Base-by-base conservation (phyloP, 2,888 invertebrate genomes). In the Diarsia dahlii region DNA sequence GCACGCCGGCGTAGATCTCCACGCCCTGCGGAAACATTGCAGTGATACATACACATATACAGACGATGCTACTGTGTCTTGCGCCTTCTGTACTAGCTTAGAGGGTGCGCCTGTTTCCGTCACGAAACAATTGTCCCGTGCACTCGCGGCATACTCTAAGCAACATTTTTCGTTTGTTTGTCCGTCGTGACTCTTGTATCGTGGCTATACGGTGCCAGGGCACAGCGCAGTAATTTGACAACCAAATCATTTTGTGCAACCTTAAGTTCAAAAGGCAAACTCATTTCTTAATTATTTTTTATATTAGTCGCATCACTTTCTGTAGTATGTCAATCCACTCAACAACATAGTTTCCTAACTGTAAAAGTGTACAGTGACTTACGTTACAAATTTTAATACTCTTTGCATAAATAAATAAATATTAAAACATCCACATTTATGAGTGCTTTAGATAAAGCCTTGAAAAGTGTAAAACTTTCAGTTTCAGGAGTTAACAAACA, bases 1-100 rank as follows among this genome's bases (percentile, higher is more conserved):
- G 97, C 0, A 98, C 98, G 10, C 99, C 99, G 18, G 99, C 99
- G 90, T 98, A 99, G 78, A 99, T 98, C 84, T 97, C 97, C 0
- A 98, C 97, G 85, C 97, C 97, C 99, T 98, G 91, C 0, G 74
- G 34, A 34, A 6, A 9, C 3, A 0, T 28, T 45, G 6, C 18
- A 23, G 12, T 39, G 8, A 8, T 69, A 60, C 9, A 66, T 45
- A 18, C 15, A 20, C 15, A 18, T 12, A 72, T 39, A 23, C 8
- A n/a, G 10, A 28, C 20, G 3, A 45, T 23, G 4, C 8, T 20
- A 58, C 20, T 45, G 20, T 13, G 20, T 13, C 12, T 23, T 23
- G 8, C 8, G 18, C 67, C 67, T 18, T 3, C 12, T 34, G 65
- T 18, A 66, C 46, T 3, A 15, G 4, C 66, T 4, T 12, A n/a